Evolutionary conservation across 2,797 vertebrate species (phyloP), one percentile per base, ranked within the genome.

Genomic region (Thamnophis elegans): DNA sequence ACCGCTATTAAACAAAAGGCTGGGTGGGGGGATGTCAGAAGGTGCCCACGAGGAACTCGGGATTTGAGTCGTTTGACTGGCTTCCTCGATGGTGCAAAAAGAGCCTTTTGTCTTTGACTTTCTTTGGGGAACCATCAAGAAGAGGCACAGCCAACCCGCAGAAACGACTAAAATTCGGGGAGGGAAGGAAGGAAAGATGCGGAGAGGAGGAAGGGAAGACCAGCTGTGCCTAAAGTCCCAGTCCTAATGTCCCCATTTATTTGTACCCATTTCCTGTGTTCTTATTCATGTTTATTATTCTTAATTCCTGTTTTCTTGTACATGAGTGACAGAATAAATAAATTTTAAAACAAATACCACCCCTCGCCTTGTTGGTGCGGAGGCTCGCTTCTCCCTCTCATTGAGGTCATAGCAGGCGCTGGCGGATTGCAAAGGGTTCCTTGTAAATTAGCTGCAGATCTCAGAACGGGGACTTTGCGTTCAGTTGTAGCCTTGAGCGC

Each of bases 91-190:
- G 25, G 36, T 42, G 78, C 87, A 54, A 32, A 28, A 91, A 82
- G 73, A n/a, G n/a, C 54, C 78, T 47, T 89, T 94, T 92, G 92
- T 91, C 87, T 73, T 60, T 26, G 85, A 56, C 62, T 93, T 28
- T n/a, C 55, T 87, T 20, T 6, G 47, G 62, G 59, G 8, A 7
- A 60, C 73, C 32, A 0, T 42, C 32, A 14, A 9, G 53, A 36
- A 14, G 73, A 47, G 20, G 47, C 42, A 25, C 16, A 42, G 87
- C 8, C 22, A 16, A 78, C 85, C 25, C 86, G 73, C 47, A 82
- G 54, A 22, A 62, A 86, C 28, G 88, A 32, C 59, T 68, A 91
- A 89, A 26, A 56, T 62, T 32, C 20, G 6, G 36, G 32, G 36
- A 53, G 4, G 12, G 28, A 26, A 62, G 20, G 54, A 14, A n/a